Evolutionary conservation across 2,797 vertebrate species (phyloP).

Genomic region (Danio jaintianensis): DNA sequence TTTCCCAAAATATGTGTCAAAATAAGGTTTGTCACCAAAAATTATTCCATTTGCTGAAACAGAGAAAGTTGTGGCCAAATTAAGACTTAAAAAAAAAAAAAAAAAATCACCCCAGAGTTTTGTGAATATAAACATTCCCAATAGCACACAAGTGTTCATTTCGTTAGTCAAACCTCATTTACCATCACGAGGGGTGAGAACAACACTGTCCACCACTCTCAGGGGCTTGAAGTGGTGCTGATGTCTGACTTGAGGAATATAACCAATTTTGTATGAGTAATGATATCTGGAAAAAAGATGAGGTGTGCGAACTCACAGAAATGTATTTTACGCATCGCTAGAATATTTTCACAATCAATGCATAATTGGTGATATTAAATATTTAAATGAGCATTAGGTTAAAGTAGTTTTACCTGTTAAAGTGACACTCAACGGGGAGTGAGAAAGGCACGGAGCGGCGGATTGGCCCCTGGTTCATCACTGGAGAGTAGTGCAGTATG

Average conservation of each 20-base stretch:
- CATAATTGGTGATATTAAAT: neutral
- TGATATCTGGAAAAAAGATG: conserved; percentile 67
- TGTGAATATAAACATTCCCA: neutral
- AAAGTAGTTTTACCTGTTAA: conserved; percentile 70
- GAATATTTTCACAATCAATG: neutral
- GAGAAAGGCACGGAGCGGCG: conserved; percentile 64
- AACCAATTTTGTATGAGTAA: conserved; percentile 78
- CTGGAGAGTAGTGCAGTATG: conserved; percentile 68
- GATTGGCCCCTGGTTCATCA: conserved; percentile 56
- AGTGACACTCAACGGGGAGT: conserved; percentile 70
- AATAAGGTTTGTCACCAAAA: no score
- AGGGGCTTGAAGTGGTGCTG: conserved; percentile 66
- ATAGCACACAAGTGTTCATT: neutral
- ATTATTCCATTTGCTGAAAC: no score
- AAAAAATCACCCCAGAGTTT: no score
- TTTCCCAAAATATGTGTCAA: no score
- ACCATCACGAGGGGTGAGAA: conserved; percentile 74
- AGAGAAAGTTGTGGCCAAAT: no score
- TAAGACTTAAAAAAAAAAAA: no score
- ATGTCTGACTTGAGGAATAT: conserved; percentile 63
- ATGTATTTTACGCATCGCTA: neutral
- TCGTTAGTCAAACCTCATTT: conserved; percentile 19
- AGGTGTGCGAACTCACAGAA: neutral
- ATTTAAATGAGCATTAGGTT: neutral
- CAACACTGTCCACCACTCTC: conserved; percentile 60